Evolutionary conservation across 2,888 invertebrate genomes (phyloP).

Genomic region (Hemaris fuciformis): DNA sequence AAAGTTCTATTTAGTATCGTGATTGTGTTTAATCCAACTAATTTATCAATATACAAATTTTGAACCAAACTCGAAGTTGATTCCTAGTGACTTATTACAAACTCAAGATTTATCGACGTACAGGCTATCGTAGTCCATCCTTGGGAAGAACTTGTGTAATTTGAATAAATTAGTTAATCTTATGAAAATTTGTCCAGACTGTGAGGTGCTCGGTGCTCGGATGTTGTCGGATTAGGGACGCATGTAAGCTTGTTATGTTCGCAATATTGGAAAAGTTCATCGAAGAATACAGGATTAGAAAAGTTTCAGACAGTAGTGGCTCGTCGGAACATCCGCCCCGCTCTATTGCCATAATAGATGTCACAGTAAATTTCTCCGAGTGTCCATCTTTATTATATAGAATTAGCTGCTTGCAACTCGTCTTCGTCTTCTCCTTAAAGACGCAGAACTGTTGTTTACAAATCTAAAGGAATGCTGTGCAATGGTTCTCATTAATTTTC

Average conservation of each 20-base stretch:
- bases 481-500: conserved; percentile 49
- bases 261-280: conserved; percentile 69
- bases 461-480: conserved; percentile 40
- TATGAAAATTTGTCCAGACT: conserved; percentile 40
- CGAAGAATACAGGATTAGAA: conserved; percentile 67
- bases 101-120: not conserved
- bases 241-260: conserved; percentile 63
- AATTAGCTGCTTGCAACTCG: not conserved
- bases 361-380: conserved; percentile 20
- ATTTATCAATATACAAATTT: no score
- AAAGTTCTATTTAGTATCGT: no score
- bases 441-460: conserved; percentile 12
- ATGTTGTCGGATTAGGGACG: conserved; percentile 51
- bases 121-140: not conserved
- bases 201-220: conserved; percentile 29
- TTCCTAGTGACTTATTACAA: not conserved
- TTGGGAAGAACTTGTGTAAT: conserved; percentile 16
- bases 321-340: conserved; percentile 42
- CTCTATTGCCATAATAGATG: conserved; percentile 24
- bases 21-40: no score
- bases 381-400: conserved; percentile 19
- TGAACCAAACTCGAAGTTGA: no score
- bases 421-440: not conserved
- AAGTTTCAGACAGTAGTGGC: conserved; percentile 55
- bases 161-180: conserved; percentile 46